Base-by-base conservation (phyloP, 2,888 invertebrate genomes). In the Apamea anceps region DNA sequence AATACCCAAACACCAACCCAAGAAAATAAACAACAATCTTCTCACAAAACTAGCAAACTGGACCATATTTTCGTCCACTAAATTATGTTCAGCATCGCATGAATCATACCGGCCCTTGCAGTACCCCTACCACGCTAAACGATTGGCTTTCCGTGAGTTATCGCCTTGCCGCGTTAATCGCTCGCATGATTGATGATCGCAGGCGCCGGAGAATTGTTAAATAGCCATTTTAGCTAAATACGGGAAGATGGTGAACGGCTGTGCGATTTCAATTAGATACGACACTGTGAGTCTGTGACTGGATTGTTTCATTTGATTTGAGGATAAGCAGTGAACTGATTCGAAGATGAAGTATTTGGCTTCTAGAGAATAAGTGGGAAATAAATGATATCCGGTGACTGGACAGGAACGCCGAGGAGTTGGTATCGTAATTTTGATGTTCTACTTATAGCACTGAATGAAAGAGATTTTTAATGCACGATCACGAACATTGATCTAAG, bases 141-240 rank as follows among this genome's bases (percentile, higher is more conserved):
- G 89, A 90, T 90, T 89, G 89, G 89, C 89, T 90, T 89, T 75
- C 85, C 75, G 86, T 89, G 89, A 90, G 89, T 89, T 90, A 90
- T 87, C 84, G 87, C 85, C 78, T 71, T 78, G 71, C 82, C 72
- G 79, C 88, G 85, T 86, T 89, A 90, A 88, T 89, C 88, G 89
- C 81, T 82, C 65, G 60, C 68, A 87, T 89, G 89, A 89, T 89
- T 89, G 89, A 90, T 89, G 84, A 80, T 82, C 81, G 67, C 85
- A 81, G 84, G 88, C 84, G 81, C 85, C 78, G 79, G 81, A 76
- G 81, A 88, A 89, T 86, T 90, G 90, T 91, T 91, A 90, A 91
- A 92, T 90, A 91, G 85, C 88, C 89, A 91, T 92, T 92, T 91
- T 81, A 87, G 86, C 89, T 90, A 91, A 92, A 90, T 90, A 90